Evolutionary conservation across 2,888 invertebrate genomes (phyloP).

Genomic region (Acanthosoma haemorrhoidale): DNA sequence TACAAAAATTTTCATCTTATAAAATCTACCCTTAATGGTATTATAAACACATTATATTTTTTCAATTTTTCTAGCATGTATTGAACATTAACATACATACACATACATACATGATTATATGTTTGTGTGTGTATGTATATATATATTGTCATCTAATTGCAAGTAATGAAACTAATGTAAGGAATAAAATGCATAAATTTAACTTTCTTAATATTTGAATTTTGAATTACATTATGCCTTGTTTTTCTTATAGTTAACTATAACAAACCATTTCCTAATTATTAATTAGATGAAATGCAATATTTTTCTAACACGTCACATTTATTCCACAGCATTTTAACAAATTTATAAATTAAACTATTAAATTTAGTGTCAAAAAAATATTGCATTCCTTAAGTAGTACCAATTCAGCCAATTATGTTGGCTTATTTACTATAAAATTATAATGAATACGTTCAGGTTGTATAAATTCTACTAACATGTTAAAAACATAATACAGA

Average conservation of each 20-base stretch:
- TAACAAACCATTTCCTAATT: constrained; percentile 15
- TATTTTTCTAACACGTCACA: constrained; percentile 17
- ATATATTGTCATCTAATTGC: neutral
- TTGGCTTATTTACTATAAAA: constrained; percentile 17
- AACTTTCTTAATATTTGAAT: constrained; percentile 11
- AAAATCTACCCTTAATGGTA: constrained; percentile 29
- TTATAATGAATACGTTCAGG: neutral
- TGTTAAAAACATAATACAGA: neutral
- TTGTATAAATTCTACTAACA: constrained; percentile 3
- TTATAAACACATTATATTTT: constrained; percentile 22
- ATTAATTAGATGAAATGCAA: neutral
- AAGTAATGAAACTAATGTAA: constrained; percentile 18
- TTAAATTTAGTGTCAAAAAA: constrained; percentile 22
- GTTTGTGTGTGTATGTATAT: neutral
- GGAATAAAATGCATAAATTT: constrained; percentile 20
- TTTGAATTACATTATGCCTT: neutral
- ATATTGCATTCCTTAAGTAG: constrained; percentile 22
- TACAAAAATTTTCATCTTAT: constrained; percentile 20
- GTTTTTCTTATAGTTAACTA: neutral
- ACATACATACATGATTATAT: neutral
- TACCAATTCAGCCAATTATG: neutral
- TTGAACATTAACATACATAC: constrained; percentile 12
- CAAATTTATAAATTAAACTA: constrained; percentile 13
- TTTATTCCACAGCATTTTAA: constrained; percentile 30
- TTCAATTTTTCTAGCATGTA: constrained; percentile 11